phyloP scores from a whole-genome alignment of 2,888 invertebrate genomes.

The Parasteatoda lunata region DNA sequence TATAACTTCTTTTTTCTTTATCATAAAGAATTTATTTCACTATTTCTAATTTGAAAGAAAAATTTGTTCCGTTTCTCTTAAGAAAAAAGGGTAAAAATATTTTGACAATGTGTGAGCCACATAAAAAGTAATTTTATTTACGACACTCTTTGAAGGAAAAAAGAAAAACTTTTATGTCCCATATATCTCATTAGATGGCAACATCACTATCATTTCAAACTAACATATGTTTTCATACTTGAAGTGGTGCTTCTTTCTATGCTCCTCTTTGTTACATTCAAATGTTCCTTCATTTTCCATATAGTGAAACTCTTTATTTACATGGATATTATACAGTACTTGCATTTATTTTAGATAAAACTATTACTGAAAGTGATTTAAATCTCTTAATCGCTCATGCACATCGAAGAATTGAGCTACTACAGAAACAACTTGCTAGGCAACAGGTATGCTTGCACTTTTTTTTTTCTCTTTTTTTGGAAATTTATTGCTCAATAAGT shows the following conservation, averaged over 20 bases:
- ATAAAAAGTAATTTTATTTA: too few species aligned
- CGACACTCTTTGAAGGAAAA: too few species aligned
- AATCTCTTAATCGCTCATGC: slow-evolving; percentile 87
- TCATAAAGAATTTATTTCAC: too few species aligned
- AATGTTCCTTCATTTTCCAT: not conserved
- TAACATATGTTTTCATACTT: not conserved
- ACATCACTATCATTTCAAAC: too few species aligned
- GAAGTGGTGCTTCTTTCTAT: not conserved
- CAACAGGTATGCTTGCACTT: slow-evolving; percentile 77
- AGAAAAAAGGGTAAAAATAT: too few species aligned
- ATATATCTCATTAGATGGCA: too few species aligned
- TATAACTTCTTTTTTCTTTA: too few species aligned
- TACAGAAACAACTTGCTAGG: slow-evolving; percentile 85
- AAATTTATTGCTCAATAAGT: not conserved
- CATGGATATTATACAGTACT: not conserved
- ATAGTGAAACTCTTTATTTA: not conserved
- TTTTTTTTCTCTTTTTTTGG: not conserved
- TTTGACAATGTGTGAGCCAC: too few species aligned
- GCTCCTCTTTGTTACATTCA: not conserved
- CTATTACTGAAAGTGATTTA: slow-evolving; percentile 80
- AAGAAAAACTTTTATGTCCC: too few species aligned
- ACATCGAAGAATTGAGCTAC: slow-evolving; percentile 83
- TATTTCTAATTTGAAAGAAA: too few species aligned
- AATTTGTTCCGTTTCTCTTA: too few species aligned
- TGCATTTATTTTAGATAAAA: slow-evolving; percentile 71